Base-by-base conservation (phyloP, 1,140 invertebrate species). In the Bradynema listronoti region DNA sequence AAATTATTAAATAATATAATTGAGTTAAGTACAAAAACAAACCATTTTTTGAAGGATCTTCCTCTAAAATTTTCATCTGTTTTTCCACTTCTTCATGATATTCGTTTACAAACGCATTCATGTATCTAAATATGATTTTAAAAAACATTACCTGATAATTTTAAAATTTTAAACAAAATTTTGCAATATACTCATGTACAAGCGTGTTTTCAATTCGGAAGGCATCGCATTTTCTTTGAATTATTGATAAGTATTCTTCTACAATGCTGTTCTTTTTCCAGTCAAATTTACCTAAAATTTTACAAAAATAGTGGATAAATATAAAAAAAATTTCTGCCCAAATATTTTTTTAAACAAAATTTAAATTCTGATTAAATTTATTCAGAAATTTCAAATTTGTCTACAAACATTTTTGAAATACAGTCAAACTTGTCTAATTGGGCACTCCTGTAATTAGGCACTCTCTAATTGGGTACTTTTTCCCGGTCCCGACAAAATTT, bases 211-310 rank as follows among this genome's bases (percentile, higher is more conserved):
- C 33, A 14, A 43, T 55, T 27, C 52, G 41, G 3, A 55, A n/a
- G n/a, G 52, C 52, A 11, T 55, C 52, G 27, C 52, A 55, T 54
- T 55, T 43, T 7, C 33, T 22, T 45, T 50, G 24, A 3, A 55
- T 30, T 16, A 24, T 55, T 4, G 33, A 30, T n/a, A 27, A 30
- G 27, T 55, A 55, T 14, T 50, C 52, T 3, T 55, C 52, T n/a
- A 55, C 52, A 46, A 50, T 27, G 41, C 52, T 55, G 52, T 30
- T 55, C 52, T 55, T 55, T 16, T 55, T 55, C 52, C 52, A 55
- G 16, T 55, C 52, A 22, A 55, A 4, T 43, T 55, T 55, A 24
- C 33, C 52, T 55, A n/a, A 56, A 55, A 50, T 9, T n/a, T 4
- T 19, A n/a, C n/a, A n/a, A n/a, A n/a, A n/a, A n/a, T n/a, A n/a